Evolutionary conservation across 2,113 vertebrate species (phyloP), one percentile per base, ranked within the genome.

Genomic region (Noturus placidus): DNA sequence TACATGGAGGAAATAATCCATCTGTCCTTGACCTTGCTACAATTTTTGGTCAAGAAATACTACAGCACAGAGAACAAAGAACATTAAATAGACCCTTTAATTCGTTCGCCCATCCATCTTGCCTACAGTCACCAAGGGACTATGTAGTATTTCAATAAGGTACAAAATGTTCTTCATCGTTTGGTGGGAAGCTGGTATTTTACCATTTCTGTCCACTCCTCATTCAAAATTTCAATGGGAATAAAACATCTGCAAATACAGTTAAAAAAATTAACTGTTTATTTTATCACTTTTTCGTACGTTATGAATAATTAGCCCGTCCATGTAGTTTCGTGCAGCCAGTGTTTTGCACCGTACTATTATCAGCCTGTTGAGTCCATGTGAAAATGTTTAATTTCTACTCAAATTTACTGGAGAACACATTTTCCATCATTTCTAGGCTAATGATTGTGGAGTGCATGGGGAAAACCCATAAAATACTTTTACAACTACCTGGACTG

Each of bases 401-500:
- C 61, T 63, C 59, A 87, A 81, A 72, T 85, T 80, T 85, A 85
- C 57, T 61, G 63, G 35, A 52, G 46, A 85, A 61, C n/a, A 81
- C 57, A 85, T 85, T 82, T 19, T 59, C 10, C 63, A 63, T 57
- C 13, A 59, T 74, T 85, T 85, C 38, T 74, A 69, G 52, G 20
- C 76, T 85, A 57, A 81, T 88, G 54, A 54, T 59, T 74, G 46
- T 59, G 78, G 35, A 56, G 61, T 61, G 25, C 33, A 54, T 72
- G 6, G 63, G 56, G 22, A 85, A 80, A 50, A 57, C 67, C 67
- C n/a, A 38, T 80, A 77, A 85, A 77, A 85, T 61, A 61, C 54
- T 77, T 85, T 85, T 85, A 85, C 84, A 85, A 77, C 84, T 77
- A 85, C 83, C 83, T 85, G 83, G 65, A 76, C 22, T 85, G 50